Base-by-base conservation (phyloP, 30 jellyfish, hydroid and myxozoan genomes). In the Cassiopea xamachana region DNA sequence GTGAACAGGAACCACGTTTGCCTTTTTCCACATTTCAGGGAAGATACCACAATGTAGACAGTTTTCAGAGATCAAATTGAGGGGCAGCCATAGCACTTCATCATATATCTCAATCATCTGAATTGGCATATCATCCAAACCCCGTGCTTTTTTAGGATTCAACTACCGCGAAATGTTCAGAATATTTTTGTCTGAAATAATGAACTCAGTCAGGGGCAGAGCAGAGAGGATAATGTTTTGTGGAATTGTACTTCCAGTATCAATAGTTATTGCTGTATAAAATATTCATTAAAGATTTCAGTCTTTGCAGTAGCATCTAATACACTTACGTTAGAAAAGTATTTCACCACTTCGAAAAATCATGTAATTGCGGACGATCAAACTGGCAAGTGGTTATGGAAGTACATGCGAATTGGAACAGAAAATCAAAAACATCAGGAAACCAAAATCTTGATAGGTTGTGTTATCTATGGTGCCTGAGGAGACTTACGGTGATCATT, bases 401-500 rank as follows among this genome's bases (percentile, higher is more conserved):
- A 9, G 9, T 9, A 4, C 4, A 51, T 51, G 8, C 64, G 4
- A 51, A 51, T 9, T 2, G 9, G 9, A 51, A 2, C 9, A 51
- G 4, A 51, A 2, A 2, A 2, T 51, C 64, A 2, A 51, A 2
- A 2, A 4, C 9, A 2, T 51, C 9, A 2, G 8, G 8, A 9
- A 51, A 51, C 9, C 4, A 51, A 51, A 9, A 2, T 51, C 64
- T 51, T 51, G 64, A 51, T 51, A 51, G 64, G 68, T 47, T 80
- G 51, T 61, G 90, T 88, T 80, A 88, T 51, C 95, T 91, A 77
- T 15, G 90, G 90, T 80, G 91, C 86, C 86, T 88, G 73, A 43
- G 45, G 79, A 77, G 86, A 58, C 86, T 78, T 12, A 69, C 76
- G n/a, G 84, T 88, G 58, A 55, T 78, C 14, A 70, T 44, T 50